Percentiles rank a stretch among this genome's conserved stretches.
phyloP scores from a whole-genome alignment of 2,797 vertebrate genomes.

The Halcyon chelicuti region DNA sequence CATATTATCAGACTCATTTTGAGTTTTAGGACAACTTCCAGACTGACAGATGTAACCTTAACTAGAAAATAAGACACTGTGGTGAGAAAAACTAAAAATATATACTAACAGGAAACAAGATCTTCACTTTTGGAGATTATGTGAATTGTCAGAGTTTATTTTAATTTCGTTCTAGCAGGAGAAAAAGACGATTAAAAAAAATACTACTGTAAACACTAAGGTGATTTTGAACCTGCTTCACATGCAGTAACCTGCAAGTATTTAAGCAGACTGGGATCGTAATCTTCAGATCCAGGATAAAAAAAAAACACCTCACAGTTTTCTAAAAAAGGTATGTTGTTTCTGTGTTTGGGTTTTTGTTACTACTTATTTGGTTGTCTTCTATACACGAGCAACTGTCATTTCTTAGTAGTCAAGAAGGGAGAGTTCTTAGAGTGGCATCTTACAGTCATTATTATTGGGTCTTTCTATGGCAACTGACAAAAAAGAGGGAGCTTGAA shows the following conservation, averaged over 20 bases:
- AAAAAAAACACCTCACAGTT: rapidly evolving
- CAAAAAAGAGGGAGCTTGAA: neutral
- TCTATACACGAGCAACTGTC: neutral
- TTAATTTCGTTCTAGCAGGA: neutral
- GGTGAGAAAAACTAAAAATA: conserved; percentile 11
- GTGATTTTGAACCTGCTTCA: neutral
- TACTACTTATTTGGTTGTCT: rapidly evolving
- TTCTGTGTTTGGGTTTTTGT: neutral
- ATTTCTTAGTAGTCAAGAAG: neutral
- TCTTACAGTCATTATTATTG: rapidly evolving
- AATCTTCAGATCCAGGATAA: neutral
- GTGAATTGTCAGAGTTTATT: neutral
- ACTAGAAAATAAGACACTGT: neutral
- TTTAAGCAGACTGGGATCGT: neutral
- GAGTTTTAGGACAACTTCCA: conserved; percentile 27
- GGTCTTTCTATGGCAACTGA: neutral
- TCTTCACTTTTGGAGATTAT: neutral
- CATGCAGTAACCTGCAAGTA: neutral
- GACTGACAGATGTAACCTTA: neutral
- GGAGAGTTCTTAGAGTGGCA: neutral
- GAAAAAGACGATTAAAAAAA: neutral
- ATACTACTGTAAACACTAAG: neutral
- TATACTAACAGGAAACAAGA: neutral
- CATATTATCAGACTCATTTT: neutral
- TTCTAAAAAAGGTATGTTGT: neutral